Percentiles rank a stretch among this genome's conserved stretches.
Conservation (phyloP, 2,888 invertebrate genomes). For the Keiferia lycopersicella region DNA sequence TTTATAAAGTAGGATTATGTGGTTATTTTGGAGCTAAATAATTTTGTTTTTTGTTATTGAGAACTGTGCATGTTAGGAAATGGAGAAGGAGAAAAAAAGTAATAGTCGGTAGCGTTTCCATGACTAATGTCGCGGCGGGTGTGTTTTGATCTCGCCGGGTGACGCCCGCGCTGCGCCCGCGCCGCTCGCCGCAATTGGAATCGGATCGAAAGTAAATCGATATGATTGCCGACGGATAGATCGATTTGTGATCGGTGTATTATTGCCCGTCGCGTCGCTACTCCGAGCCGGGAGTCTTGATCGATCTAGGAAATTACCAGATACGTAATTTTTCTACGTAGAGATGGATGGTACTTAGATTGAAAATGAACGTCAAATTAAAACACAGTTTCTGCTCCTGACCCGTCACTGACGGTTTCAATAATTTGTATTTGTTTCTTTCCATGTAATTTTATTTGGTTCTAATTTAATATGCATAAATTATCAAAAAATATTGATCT, state of each 20-base stretch:
- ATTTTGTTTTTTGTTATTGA: neutral
- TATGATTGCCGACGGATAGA: constrained; percentile 57
- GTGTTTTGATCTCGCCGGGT: constrained; percentile 40
- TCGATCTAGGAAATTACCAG: constrained; percentile 26
- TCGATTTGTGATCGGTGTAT: constrained; percentile 65
- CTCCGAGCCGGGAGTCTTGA: constrained; percentile 35
- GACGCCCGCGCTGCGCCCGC: constrained; percentile 52
- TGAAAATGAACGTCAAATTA: too few species aligned
- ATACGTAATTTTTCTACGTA: neutral
- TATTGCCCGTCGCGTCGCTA: constrained; percentile 41
- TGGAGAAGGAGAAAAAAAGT: constrained; percentile 33
- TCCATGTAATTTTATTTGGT: too few species aligned
- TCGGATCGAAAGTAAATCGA: constrained; percentile 64
- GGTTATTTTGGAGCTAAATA: neutral
- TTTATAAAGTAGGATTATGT: neutral
- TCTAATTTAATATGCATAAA: too few species aligned
- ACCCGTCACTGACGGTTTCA: too few species aligned
- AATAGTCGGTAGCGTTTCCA: constrained; percentile 51
- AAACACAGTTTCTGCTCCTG: too few species aligned
- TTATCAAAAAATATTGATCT: too few species aligned
- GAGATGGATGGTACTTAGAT: neutral
- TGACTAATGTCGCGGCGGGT: constrained; percentile 46
- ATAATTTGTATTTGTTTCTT: too few species aligned
- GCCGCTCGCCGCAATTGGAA: constrained; percentile 58
- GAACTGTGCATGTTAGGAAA: neutral